A percentile compares a stretch with the other conserved stretches of the same genome.
Conservation (phyloP, 1,140 invertebrate species). For the Popillia japonica region DNA sequence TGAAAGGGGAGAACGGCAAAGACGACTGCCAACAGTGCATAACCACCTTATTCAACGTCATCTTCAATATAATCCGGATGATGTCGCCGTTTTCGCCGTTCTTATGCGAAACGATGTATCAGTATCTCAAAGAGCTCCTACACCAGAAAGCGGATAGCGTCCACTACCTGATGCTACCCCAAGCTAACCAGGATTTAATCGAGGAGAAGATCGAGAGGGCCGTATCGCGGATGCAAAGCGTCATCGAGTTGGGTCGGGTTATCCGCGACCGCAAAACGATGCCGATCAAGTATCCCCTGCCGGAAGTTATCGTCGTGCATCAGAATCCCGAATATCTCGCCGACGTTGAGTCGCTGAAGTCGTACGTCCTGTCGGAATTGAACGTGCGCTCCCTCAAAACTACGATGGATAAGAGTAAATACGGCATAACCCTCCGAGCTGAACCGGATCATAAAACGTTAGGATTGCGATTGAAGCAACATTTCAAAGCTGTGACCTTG, state of each 20-base stretch:
- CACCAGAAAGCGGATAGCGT: conserved; percentile 72
- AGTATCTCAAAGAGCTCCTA: conserved; percentile 75
- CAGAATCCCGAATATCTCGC: conserved; percentile 80
- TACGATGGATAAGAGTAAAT: conserved; percentile 91
- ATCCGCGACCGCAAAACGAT: conserved; percentile 92
- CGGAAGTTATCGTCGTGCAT: conserved; percentile 95
- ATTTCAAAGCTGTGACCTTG: conserved; percentile 87
- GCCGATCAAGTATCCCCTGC: conserved; percentile 96
- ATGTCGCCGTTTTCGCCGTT: conserved; percentile 99
- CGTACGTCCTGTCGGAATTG: conserved; percentile 92
- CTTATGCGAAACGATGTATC: conserved; percentile 95
- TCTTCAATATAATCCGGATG: conserved; percentile 88
- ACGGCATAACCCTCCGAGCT: conserved; percentile 91
- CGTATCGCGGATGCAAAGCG: conserved; percentile 91
- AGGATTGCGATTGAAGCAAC: conserved; percentile 86
- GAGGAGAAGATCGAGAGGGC: conserved; percentile 88
- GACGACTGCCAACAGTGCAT: conserved; percentile 86
- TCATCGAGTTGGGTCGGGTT: conserved; percentile 94
- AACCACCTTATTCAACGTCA: conserved; percentile 87
- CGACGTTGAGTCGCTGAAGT: conserved; percentile 83
- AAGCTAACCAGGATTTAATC: conserved; percentile 76
- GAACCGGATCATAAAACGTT: conserved; percentile 91
- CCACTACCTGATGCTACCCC: conserved; percentile 90
- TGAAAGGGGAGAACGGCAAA: conserved; percentile 85
- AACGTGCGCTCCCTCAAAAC: conserved; percentile 91